phyloP scores from a whole-genome alignment of 2,888 invertebrate species.

The Congeria kusceri region DNA sequence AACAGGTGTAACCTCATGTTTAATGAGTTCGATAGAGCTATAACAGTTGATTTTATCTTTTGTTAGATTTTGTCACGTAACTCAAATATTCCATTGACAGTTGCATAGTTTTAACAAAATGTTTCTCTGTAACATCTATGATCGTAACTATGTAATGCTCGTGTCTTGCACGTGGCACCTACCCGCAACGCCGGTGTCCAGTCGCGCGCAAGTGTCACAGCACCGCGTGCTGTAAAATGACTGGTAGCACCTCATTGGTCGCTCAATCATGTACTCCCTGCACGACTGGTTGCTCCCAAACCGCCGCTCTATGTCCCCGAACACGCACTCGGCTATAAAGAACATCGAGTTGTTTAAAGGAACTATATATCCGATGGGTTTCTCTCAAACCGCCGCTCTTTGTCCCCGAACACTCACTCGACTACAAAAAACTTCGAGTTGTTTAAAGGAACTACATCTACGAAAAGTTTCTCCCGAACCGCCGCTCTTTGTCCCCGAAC shows the following conservation, averaged over 20 bases:
- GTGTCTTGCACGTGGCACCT: neutral
- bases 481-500: conserved; percentile 64
- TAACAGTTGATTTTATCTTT: no score
- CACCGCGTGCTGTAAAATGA: conserved; percentile 61
- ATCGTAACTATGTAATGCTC: no score
- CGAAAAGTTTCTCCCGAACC: conserved; percentile 42
- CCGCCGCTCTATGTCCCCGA: conserved; percentile 63
- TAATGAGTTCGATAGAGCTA: no score
- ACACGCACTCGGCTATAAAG: conserved; percentile 60
- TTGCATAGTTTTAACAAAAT: no score
- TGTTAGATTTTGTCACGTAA: no score
- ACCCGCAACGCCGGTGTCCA: conserved; percentile 58
- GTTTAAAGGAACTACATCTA: no score
- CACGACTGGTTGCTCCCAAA: conserved; percentile 52
- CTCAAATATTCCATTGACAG: no score
- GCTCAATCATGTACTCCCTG: conserved; percentile 48
- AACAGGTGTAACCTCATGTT: no score
- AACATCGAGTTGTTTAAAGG: no score
- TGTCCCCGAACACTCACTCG: conserved; percentile 66
- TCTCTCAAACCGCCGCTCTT: conserved; percentile 47
- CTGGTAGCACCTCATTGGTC: conserved; percentile 65
- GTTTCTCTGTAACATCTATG: no score
- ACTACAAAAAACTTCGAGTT: conserved; percentile 52
- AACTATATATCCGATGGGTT: no score
- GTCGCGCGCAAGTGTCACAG: conserved; percentile 62